Conservation (phyloP, 2,888 invertebrate species). For the Drepana falcataria region DNA sequence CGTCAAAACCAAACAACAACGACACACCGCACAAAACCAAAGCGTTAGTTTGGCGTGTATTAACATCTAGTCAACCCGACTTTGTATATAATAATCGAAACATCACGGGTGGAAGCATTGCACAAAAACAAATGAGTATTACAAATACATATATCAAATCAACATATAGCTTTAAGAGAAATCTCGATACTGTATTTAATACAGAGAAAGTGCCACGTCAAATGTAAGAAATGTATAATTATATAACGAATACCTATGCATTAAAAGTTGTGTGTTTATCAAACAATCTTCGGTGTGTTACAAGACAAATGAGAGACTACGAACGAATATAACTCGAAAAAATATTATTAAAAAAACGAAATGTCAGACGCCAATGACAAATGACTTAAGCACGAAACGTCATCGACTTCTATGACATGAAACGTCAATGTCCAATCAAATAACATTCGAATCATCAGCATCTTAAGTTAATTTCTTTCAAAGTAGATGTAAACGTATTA, state of each 20-base stretch:
- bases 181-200: conserved; percentile 67
- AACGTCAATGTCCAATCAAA: too few species aligned
- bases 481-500: too few species aligned
- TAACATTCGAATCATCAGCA: too few species aligned
- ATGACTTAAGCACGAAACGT: background rate
- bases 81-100: conserved; percentile 44
- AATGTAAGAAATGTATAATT: background rate
- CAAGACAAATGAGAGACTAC: conserved; percentile 15
- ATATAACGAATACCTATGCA: background rate
- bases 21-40: background rate
- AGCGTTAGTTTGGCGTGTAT: conserved; percentile 6
- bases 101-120: conserved; percentile 39
- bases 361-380: background rate
- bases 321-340: conserved; percentile 9
- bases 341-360: background rate
- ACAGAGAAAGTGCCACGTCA: conserved; percentile 67
- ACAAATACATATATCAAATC: conserved; percentile 71
- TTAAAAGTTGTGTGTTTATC: background rate
- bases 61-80: conserved; percentile 57
- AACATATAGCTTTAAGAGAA: conserved; percentile 67
- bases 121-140: conserved; percentile 62
- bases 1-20: background rate
- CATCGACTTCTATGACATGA: too few species aligned
- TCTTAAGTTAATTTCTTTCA: too few species aligned
- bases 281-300: background rate